Percentiles rank a stretch among this genome's conserved stretches.
phyloP scores from a whole-genome alignment of 2,888 invertebrate species.

The Drosophila paramelanica region DNA sequence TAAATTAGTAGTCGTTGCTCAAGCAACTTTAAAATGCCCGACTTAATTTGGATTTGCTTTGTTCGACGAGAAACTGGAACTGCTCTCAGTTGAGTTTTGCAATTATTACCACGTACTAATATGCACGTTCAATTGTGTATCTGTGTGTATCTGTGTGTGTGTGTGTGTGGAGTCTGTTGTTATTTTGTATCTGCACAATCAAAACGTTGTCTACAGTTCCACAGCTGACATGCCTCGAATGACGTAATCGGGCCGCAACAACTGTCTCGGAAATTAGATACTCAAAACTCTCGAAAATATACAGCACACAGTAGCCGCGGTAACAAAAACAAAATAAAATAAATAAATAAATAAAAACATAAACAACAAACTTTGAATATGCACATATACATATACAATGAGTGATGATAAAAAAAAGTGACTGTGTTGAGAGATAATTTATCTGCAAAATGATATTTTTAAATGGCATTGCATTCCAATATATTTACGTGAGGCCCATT shows the following conservation, averaged over 20 bases:
- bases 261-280: conserved; percentile 56
- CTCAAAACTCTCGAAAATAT: conserved; percentile 39
- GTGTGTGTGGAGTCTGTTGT: conserved; percentile 20
- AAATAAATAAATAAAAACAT: neutral
- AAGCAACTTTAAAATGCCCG: conserved; percentile 23
- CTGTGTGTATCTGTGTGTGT: conserved; percentile 12
- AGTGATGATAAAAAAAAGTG: conserved; percentile 19
- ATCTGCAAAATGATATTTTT: conserved; percentile 44
- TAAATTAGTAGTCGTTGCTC: conserved; percentile 34
- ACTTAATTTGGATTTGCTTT: conserved; percentile 39
- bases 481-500: neutral
- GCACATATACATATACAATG: conserved; percentile 27
- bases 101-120: conserved; percentile 54
- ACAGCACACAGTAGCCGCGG: conserved; percentile 17
- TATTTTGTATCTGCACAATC: conserved; percentile 41
- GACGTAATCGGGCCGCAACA: conserved; percentile 43
- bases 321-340: neutral
- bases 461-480: conserved; percentile 30
- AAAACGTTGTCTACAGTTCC: conserved; percentile 37
- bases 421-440: conserved; percentile 42
- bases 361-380: conserved; percentile 31
- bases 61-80: conserved; percentile 62
- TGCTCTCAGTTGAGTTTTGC: conserved; percentile 58
- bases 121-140: conserved; percentile 3
- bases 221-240: conserved; percentile 34